Base-by-base conservation (phyloP, 2,113 vertebrate genomes). In the Patagioenas fasciata region DNA sequence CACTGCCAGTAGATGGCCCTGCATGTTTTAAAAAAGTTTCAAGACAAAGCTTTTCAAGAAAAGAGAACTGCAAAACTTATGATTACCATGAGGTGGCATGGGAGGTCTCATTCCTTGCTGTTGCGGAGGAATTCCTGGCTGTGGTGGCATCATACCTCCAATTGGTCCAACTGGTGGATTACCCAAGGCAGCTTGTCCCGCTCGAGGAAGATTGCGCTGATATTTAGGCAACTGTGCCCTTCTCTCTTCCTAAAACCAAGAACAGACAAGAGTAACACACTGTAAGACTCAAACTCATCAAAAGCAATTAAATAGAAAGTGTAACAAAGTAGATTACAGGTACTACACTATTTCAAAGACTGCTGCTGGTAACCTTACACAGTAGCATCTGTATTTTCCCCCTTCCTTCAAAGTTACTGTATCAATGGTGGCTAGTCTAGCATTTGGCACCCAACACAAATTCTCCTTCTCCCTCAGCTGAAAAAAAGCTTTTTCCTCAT, bases 71-170 rank as follows among this genome's bases (percentile, higher is more conserved):
- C 8, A 36, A 97, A 96, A 85, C 2, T 51, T 81, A 25, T 87
- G 60, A 95, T 97, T 98, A 98, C 98, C 98, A 96, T 98, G 98
- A 95, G 98, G 98, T 51, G 98, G 98, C 95, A 98, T 98, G 66
- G 99, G 99, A 97, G 99, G 99, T 97, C 99, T 99, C 98, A 99
- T 99, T 95, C 98, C 99, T 92, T 99, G 99, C 53, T 99, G 99
- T 57, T 99, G 99, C 9, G 98, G 98, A 91, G 98, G 98, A 94
- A 98, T 98, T 96, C 98, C 98, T 74, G 98, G 98, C 96, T 99
- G 99, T 70, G 98, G 99, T 93, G 99, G 98, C 98, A 99, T 99
- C 98, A 99, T 99, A 94, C 98, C 97, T 89, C 99, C 99, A 93
- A 99, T 99, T 87, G 99, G 98, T 77, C 98, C 98, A 97, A 98